Conservation (phyloP, 2,888 invertebrate species). For the Junonia oenone region DNA sequence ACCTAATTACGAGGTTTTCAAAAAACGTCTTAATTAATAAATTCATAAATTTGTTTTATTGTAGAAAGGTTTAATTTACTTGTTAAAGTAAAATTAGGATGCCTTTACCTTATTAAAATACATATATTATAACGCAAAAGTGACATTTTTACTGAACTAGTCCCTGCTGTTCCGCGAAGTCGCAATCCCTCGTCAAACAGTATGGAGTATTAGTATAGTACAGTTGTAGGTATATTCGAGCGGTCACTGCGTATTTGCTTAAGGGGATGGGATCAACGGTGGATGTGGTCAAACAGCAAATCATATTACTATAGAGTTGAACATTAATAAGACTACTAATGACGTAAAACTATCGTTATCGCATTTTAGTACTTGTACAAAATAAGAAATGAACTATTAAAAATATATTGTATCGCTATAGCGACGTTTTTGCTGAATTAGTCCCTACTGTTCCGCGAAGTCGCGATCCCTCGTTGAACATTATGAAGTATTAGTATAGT, state of each 20-base stretch:
- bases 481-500: conserved; percentile 12
- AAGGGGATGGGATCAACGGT: conserved; percentile 55
- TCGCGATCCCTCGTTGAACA: conserved; percentile 23
- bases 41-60: no score
- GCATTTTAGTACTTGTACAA: no score
- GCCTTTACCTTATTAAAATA: no score
- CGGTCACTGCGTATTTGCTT: conserved; percentile 56
- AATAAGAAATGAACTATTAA: no score
- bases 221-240: conserved; percentile 47
- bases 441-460: conserved; percentile 29
- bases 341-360: no score
- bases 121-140: no score
- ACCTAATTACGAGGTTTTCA: neutral
- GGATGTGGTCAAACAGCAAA: conserved; percentile 66
- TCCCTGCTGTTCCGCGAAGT: conserved; percentile 29
- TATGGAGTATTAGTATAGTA: conserved; percentile 15
- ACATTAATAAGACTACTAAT: no score
- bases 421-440: no score
- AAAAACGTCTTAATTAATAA: neutral
- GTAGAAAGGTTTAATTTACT: no score
- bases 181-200: conserved; percentile 23
- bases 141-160: no score
- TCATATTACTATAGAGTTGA: conserved; percentile 52
- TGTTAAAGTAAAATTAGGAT: no score
- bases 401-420: no score